Percentiles rank a stretch among this genome's conserved stretches.
Evolutionary conservation across 2,888 invertebrate genomes (phyloP).

Genomic region (Drosophila sordidula): DNA sequence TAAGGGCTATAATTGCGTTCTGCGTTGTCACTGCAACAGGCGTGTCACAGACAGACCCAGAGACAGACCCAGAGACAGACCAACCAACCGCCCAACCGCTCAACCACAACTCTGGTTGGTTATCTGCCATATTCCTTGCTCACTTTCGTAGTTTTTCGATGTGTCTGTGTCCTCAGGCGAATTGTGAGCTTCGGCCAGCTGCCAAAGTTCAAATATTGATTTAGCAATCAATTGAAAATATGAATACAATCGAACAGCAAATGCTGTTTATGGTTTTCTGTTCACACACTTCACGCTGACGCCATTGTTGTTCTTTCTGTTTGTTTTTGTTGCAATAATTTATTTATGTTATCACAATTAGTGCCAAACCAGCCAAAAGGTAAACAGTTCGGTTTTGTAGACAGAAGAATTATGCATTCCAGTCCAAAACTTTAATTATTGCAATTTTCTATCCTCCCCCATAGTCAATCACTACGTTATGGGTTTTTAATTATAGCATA

Average conservation of each 20-base stretch:
- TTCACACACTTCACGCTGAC: slow-evolving; percentile 2
- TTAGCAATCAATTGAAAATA: slow-evolving; percentile 65
- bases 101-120: slow-evolving; percentile 26
- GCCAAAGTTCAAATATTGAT: slow-evolving; percentile 72
- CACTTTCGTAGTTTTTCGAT: slow-evolving; percentile 7
- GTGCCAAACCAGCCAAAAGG: slow-evolving; percentile 37
- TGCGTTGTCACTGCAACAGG: slow-evolving; percentile 63
- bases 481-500: slow-evolving; percentile 1
- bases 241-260: slow-evolving; percentile 49
- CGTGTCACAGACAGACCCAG: slow-evolving; percentile 27
- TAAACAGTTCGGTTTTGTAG: slow-evolving; percentile 29
- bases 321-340: slow-evolving; percentile 42
- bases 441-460: background rate
- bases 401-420: slow-evolving; percentile 1
- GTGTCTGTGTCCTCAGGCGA: slow-evolving; percentile 21
- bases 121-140: slow-evolving; percentile 18
- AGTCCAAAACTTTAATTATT: slow-evolving; percentile 20
- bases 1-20: slow-evolving; percentile 55
- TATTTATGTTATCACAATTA: slow-evolving; percentile 64
- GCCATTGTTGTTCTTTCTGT: slow-evolving; percentile 28
- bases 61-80: background rate
- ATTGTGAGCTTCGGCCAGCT: slow-evolving; percentile 35
- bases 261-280: slow-evolving; percentile 30
- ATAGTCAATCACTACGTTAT: slow-evolving; percentile 16
- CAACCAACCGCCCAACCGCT: background rate